phyloP scores from a whole-genome alignment of 2,113 vertebrate genomes.

The Pluvialis apricaria region DNA sequence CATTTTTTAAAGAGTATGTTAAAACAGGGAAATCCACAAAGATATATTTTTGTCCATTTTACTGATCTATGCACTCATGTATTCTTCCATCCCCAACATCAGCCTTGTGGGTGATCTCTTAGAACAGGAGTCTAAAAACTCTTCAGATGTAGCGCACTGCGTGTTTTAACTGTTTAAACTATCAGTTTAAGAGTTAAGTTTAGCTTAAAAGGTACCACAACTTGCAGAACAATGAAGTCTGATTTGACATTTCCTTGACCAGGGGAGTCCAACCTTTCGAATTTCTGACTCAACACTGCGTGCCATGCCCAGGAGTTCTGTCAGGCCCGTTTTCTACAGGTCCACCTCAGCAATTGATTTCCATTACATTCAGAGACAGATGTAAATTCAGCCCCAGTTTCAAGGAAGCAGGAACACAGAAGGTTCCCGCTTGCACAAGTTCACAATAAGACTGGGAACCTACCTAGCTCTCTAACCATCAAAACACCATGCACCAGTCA shows the following conservation, averaged over 20 bases:
- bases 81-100: too few relatives aligned
- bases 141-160: background rate
- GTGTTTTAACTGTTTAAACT: background rate
- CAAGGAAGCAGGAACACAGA: background rate
- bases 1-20: background rate
- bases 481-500: background rate
- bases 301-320: background rate
- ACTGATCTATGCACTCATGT: background rate
- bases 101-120: background rate
- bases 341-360: too few relatives aligned
- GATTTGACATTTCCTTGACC: background rate
- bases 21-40: background rate
- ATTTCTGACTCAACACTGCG: background rate
- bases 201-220: background rate
- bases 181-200: background rate
- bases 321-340: background rate
- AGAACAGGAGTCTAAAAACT: background rate
- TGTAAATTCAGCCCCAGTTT: background rate
- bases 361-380: background rate
- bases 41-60: background rate
- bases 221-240: background rate
- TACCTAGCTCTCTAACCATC: accelerated
- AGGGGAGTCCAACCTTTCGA: background rate
- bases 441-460: accelerated
- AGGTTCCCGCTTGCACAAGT: background rate